phyloP scores from a whole-genome alignment of 2,888 invertebrate species.

The Venusia cambrica region DNA sequence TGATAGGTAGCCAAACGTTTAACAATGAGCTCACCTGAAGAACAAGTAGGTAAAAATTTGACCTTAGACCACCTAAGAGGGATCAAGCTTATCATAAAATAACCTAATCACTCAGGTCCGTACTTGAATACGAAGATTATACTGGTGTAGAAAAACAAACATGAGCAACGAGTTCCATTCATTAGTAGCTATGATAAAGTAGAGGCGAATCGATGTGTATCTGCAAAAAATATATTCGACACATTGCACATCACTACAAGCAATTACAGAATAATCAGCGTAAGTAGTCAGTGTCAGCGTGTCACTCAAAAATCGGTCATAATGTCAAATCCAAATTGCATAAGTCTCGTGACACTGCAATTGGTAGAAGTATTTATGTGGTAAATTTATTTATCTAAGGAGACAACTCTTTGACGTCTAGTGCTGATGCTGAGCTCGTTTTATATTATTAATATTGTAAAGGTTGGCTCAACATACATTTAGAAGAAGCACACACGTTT shows the following conservation, averaged over 20 bases:
- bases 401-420: conserved; percentile 42
- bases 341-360: conserved; percentile 27
- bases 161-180: too few species aligned
- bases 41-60: too few species aligned
- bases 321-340: conserved; percentile 23
- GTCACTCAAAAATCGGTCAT: conserved; percentile 19
- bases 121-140: too few species aligned
- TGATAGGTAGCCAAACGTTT: too few species aligned
- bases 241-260: conserved; percentile 4
- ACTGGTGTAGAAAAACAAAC: too few species aligned
- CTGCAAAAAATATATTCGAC: conserved; percentile 5
- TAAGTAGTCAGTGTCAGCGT: conserved; percentile 12
- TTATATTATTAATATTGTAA: conserved; percentile 37
- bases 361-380: conserved; percentile 23
- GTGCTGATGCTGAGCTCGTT: conserved; percentile 37
- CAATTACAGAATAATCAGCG: conserved; percentile 17
- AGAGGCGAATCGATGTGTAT: too few species aligned
- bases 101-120: too few species aligned
- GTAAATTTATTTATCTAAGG: conserved; percentile 28
- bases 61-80: too few species aligned
- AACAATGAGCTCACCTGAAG: too few species aligned
- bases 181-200: too few species aligned
- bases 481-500: conserved; percentile 19
- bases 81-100: too few species aligned
- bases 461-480: conserved; percentile 24